phyloP scores from a whole-genome alignment of 23 tunicate species.

The Trididemnum nubilum region DNA sequence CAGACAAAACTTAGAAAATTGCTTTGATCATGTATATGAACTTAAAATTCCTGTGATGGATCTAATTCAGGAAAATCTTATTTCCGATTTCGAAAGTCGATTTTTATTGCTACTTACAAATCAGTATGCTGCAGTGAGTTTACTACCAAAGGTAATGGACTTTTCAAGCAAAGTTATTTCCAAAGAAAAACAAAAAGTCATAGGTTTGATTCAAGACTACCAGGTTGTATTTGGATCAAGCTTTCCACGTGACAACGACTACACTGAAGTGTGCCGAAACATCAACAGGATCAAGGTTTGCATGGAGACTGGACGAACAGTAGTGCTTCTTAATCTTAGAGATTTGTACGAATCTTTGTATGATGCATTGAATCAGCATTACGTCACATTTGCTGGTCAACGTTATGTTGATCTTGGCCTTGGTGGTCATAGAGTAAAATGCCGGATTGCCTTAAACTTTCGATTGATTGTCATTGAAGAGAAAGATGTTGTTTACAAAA shows the following conservation, averaged over 20 bases:
- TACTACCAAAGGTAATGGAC: conserved; percentile 24
- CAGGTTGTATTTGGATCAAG: conserved; percentile 66
- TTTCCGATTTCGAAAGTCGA: conserved; percentile 37
- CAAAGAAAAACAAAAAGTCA: no score
- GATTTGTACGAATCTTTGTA: conserved; percentile 67
- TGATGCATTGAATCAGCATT: conserved; percentile 71
- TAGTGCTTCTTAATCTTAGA: conserved; percentile 42
- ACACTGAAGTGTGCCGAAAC: conserved; percentile 58
- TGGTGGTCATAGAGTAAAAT: conserved; percentile 73
- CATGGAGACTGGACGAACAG: conserved; percentile 65
- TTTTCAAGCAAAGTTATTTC: no score
- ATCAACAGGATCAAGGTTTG: conserved; percentile 59
- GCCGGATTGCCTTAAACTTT: conserved; percentile 48
- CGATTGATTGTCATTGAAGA: conserved; percentile 61
- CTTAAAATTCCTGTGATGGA: conserved; percentile 1
- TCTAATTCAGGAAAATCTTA: conserved; percentile 37
- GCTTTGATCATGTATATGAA: neutral
- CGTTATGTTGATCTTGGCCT: conserved; percentile 64
- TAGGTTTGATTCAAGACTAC: conserved; percentile 4
- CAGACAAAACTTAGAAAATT: neutral
- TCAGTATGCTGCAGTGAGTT: conserved; percentile 50
- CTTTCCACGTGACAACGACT: conserved; percentile 58
- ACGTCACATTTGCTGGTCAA: conserved; percentile 61
- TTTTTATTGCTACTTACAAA: conserved; percentile 53
- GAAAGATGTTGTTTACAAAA: conserved; percentile 40